Evolutionary conservation across 2,113 vertebrate genomes (phyloP).

Genomic region (Mirza zaza): DNA sequence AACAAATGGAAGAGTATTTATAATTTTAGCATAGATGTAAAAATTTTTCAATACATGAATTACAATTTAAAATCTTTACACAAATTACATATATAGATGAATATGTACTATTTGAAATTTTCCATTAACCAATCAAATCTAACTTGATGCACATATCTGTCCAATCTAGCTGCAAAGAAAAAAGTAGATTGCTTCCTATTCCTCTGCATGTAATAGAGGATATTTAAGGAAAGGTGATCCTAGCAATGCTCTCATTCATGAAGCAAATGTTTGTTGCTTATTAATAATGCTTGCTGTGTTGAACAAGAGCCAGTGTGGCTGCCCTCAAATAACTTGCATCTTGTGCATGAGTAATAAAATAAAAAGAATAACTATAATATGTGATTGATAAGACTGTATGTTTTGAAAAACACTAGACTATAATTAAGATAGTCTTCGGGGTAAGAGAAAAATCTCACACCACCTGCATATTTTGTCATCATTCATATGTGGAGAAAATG

Average conservation of each 20-base stretch:
- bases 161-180: neutral
- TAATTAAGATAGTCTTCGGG: neutral
- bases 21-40: neutral
- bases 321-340: neutral
- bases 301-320: neutral
- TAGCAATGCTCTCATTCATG: neutral
- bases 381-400: neutral
- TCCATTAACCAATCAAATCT: neutral
- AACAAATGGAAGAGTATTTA: neutral
- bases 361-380: neutral
- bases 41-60: neutral
- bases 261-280: neutral
- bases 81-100: neutral
- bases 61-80: neutral
- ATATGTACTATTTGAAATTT: neutral
- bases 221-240: neutral
- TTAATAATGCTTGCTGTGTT: neutral
- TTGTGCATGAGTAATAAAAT: neutral
- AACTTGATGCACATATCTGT: neutral
- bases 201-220: neutral
- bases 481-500: neutral
- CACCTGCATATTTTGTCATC: neutral
- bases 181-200: neutral
- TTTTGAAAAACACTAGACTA: neutral
- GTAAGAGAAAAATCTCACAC: neutral